Evolutionary conservation across 2,888 invertebrate species (phyloP).

Genomic region (Drosophila leonis): DNA sequence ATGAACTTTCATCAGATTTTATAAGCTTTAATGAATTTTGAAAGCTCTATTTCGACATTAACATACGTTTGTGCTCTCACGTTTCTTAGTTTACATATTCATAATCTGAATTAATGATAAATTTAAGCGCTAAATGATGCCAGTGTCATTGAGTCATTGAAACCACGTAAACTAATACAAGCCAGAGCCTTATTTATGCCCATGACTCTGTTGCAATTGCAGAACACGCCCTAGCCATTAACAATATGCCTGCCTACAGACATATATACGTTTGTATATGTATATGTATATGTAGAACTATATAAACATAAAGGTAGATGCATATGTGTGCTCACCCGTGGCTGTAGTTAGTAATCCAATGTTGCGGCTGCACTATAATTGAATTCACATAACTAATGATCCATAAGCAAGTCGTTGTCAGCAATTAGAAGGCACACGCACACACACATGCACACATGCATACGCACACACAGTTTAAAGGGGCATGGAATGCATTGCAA

Average conservation of each 20-base stretch:
- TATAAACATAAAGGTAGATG: conserved; percentile 10
- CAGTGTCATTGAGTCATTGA: conserved; percentile 26
- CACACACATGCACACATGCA: conserved; percentile 16
- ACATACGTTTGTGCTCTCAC: background rate
- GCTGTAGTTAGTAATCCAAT: conserved; percentile 56
- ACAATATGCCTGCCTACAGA: conserved; percentile 27
- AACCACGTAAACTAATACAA: conserved; percentile 3
- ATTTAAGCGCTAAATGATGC: conserved; percentile 2
- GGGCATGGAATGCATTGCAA: conserved; percentile 49
- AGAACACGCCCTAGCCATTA: conserved; percentile 45
- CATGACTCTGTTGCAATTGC: conserved; percentile 19
- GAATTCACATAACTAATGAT: conserved; percentile 70
- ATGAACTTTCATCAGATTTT: background rate
- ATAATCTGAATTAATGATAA: background rate
- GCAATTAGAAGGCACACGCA: conserved; percentile 44
- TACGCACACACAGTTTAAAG: conserved; percentile 11
- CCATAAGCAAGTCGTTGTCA: conserved; percentile 56
- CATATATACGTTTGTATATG: no score
- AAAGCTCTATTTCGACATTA: background rate
- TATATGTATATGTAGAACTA: conserved; percentile 1
- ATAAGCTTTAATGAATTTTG: background rate
- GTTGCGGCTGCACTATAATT: conserved; percentile 68
- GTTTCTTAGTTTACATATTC: background rate
- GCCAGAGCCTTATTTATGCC: conserved; percentile 12
- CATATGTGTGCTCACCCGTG: conserved; percentile 43